A percentile compares a stretch with the other conserved stretches of the same genome.
Evolutionary conservation across 2,888 invertebrate genomes (phyloP).

Genomic region (Nowickia ferox): DNA sequence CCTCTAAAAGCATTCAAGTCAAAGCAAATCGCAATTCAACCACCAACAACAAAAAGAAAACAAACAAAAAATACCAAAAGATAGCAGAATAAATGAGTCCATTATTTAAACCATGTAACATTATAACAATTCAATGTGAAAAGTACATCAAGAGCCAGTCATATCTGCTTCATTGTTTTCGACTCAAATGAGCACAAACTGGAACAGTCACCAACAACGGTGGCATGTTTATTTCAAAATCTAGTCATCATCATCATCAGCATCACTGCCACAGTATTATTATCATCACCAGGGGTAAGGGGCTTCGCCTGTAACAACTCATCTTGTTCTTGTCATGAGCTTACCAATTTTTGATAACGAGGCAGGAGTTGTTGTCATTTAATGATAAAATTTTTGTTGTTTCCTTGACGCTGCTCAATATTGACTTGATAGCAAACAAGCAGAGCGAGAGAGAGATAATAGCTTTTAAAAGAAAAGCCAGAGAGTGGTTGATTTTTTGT

Average conservation of each 20-base stretch:
- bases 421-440: constrained; percentile 29
- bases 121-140: constrained; percentile 37
- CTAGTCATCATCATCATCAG: constrained; percentile 12
- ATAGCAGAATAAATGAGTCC: constrained; percentile 37
- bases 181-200: constrained; percentile 37
- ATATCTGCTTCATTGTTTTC: constrained; percentile 37
- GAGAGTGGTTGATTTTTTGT: too few species aligned
- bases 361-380: constrained; percentile 3
- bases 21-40: constrained; percentile 32
- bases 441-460: background rate
- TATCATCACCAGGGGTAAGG: background rate
- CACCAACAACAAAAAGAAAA: constrained; percentile 19
- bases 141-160: constrained; percentile 7
- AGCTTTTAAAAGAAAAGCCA: too few species aligned
- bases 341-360: constrained; percentile 15
- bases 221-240: constrained; percentile 6
- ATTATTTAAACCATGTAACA: constrained; percentile 38
- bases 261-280: background rate
- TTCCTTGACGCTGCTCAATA: constrained; percentile 22
- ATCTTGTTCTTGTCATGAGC: constrained; percentile 9
- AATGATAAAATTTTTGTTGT: constrained; percentile 18
- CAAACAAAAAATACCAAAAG: background rate
- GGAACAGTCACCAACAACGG: constrained; percentile 32
- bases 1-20: background rate
- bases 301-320: background rate